Evolutionary conservation across 2,888 invertebrate genomes (phyloP).

Genomic region (Sphecodes monilicornis): DNA sequence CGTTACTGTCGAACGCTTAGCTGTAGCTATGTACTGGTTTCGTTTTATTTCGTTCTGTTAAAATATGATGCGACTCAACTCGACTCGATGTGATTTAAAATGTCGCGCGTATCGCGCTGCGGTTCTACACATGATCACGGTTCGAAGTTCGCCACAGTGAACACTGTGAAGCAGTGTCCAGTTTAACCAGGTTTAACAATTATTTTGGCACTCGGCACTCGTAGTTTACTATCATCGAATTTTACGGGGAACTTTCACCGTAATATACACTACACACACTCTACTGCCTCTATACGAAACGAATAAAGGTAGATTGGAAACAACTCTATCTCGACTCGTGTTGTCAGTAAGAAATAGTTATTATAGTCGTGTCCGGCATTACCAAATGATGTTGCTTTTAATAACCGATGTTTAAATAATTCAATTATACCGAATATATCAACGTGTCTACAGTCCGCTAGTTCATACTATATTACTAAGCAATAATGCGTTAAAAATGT

Average conservation of each 20-base stretch:
- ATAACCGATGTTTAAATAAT: not conserved
- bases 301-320: not conserved
- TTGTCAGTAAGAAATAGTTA: not conserved
- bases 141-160: not conserved
- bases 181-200: conserved; percentile 4
- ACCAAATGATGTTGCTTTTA: not conserved
- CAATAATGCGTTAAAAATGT: not conserved
- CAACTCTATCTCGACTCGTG: not conserved
- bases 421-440: not conserved
- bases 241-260: not conserved
- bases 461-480: not conserved
- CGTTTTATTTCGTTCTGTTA: not conserved
- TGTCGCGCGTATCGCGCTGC: not conserved
- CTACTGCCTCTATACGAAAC: not conserved
- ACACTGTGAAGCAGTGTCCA: not conserved
- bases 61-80: not conserved
- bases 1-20: not conserved
- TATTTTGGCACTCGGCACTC: not conserved
- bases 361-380: not conserved
- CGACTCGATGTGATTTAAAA: not conserved
- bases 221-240: not conserved
- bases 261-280: not conserved
- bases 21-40: not conserved
- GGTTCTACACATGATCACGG: not conserved
- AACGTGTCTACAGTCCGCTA: not conserved